These are phyloP conservation scores for Propithecus perrieri DNA, from an alignment of 2,797 vertebrate genomes.

Conservation along the genomic window DNA sequence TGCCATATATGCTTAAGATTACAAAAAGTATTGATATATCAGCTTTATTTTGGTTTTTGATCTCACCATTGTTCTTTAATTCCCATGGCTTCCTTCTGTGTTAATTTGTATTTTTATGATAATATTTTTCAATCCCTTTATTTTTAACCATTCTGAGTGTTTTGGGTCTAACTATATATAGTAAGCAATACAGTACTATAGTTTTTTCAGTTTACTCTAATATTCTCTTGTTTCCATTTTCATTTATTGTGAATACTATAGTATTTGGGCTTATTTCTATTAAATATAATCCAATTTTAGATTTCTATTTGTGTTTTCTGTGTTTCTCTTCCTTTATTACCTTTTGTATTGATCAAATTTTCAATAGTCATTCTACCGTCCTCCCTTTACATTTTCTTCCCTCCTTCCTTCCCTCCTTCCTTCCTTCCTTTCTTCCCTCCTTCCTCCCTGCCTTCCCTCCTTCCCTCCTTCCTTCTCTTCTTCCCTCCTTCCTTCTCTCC, in stretches of 20 bases:
- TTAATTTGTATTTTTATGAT: not conserved
- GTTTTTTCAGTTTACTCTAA: not conserved
- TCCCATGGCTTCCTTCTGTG: not conserved
- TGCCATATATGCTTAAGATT: not conserved
- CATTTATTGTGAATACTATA: not conserved
- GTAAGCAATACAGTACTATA: not conserved
- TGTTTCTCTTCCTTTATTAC: not conserved
- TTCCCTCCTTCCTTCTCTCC: too few relatives aligned
- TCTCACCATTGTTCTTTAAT: conserved; percentile 20
- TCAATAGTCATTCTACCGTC: not conserved
- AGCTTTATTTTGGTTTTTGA: conserved; percentile 20
- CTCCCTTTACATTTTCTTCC: not conserved
- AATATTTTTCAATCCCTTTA: not conserved
- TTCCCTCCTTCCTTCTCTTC: too few relatives aligned
- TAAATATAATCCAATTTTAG: not conserved
- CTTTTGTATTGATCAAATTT: not conserved
- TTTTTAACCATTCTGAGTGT: not conserved
- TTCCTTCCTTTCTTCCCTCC: too few relatives aligned
- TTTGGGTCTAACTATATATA: conserved; percentile 18
- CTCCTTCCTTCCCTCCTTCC: too few relatives aligned
- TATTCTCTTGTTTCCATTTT: not conserved
- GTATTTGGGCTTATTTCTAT: not conserved
- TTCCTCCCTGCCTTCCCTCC: too few relatives aligned
- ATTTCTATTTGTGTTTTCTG: not conserved
- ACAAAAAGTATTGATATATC: not conserved